Evolutionary conservation across 2,113 vertebrate genomes (phyloP).

Genomic region (Anguilla japonica): DNA sequence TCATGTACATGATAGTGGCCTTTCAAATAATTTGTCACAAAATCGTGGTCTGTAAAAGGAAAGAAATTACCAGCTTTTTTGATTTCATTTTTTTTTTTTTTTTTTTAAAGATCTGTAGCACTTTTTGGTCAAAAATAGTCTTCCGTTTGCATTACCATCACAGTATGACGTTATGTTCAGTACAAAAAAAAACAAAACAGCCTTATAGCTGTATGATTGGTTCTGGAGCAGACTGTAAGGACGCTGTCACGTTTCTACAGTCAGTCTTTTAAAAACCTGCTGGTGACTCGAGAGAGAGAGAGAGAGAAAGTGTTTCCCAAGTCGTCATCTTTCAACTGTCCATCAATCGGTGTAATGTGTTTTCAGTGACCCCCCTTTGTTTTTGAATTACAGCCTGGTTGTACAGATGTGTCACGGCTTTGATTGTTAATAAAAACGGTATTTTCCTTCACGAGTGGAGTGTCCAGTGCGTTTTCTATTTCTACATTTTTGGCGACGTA

Average conservation of each 20-base stretch:
- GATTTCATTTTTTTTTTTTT: background rate
- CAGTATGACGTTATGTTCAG: background rate
- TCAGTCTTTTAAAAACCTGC: background rate
- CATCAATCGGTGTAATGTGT: background rate
- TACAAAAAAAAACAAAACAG: background rate
- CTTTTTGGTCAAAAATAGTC: conserved; percentile 1
- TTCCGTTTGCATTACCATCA: background rate
- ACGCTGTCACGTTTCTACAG: background rate
- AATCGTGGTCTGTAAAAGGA: background rate
- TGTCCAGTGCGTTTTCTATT: background rate
- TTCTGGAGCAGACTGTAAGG: background rate
- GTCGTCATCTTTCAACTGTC: background rate
- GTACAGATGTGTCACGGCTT: conserved; percentile 1
- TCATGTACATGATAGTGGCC: background rate
- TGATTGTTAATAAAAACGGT: conserved; percentile 21
- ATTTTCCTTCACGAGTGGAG: conserved; percentile 1
- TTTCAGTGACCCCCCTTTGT: background rate
- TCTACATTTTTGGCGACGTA: too few species aligned
- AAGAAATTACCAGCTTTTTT: background rate
- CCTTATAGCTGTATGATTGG: background rate
- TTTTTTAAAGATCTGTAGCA: background rate
- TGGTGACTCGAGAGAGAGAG: background rate
- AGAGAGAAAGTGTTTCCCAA: background rate
- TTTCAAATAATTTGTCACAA: conserved; percentile 2
- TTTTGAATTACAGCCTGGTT: background rate